Evolutionary conservation across 2,888 invertebrate species (phyloP).

Genomic region (Neuroscelio doddi): DNA sequence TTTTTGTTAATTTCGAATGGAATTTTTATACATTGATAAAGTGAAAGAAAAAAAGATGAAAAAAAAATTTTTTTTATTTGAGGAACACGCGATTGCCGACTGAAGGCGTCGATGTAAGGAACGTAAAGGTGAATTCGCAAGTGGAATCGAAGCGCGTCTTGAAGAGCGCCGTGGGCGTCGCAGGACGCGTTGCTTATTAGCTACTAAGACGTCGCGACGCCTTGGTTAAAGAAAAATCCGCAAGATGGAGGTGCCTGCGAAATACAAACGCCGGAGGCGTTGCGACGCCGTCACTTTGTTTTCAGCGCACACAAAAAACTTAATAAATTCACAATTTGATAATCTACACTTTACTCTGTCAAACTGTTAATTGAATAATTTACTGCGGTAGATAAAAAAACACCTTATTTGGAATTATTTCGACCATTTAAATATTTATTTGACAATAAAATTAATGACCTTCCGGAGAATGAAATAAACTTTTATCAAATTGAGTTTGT

Average conservation of each 20-base stretch:
- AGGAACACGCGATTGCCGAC: conserved; percentile 38
- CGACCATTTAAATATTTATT: too few species aligned
- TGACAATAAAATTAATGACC: conserved; percentile 24
- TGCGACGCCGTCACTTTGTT: not conserved
- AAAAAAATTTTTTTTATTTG: conserved; percentile 1
- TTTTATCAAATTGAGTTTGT: conserved; percentile 33
- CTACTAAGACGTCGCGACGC: conserved; percentile 67
- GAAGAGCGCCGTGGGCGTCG: conserved; percentile 40
- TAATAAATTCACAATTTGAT: too few species aligned
- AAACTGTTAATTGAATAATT: too few species aligned
- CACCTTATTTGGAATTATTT: too few species aligned
- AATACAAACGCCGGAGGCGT: conserved; percentile 28
- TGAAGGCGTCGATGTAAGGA: conserved; percentile 30
- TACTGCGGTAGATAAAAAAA: too few species aligned
- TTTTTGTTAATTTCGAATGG: too few species aligned
- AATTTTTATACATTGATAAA: too few species aligned
- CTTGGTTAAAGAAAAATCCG: conserved; percentile 67
- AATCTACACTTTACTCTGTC: too few species aligned
- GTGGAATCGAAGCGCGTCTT: conserved; percentile 30
- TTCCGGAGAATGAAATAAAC: conserved; percentile 27
- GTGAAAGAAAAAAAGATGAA: not conserved
- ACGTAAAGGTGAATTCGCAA: conserved; percentile 31
- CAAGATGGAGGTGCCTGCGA: conserved; percentile 65
- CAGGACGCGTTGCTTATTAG: conserved; percentile 57
- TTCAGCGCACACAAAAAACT: too few species aligned